Percentiles rank a stretch among this genome's conserved stretches.
phyloP scores from a whole-genome alignment of 2,113 vertebrate species.

The Motacilla alba region DNA sequence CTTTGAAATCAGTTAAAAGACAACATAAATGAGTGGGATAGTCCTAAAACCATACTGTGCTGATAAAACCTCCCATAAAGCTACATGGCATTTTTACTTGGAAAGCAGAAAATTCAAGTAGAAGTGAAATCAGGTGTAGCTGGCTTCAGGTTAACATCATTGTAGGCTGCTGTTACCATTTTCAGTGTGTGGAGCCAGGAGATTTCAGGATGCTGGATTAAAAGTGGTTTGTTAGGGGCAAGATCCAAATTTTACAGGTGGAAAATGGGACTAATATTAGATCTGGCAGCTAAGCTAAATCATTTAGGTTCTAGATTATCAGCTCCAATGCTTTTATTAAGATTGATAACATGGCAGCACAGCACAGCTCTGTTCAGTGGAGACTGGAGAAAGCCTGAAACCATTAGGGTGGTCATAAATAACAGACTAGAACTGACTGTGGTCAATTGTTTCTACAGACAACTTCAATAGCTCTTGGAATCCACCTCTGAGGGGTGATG shows the following conservation, averaged over 20 bases:
- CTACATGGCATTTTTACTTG: background rate
- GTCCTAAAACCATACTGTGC: background rate
- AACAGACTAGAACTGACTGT: background rate
- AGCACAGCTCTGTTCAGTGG: background rate
- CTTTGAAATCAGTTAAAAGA: background rate
- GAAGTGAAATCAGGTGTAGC: background rate
- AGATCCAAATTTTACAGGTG: background rate
- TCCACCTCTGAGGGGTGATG: background rate
- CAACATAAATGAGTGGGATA: background rate
- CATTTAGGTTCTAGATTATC: slow-evolving; percentile 3
- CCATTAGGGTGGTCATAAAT: background rate
- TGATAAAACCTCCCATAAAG: background rate
- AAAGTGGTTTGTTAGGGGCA: background rate
- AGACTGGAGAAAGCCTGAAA: background rate
- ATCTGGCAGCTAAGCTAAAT: background rate
- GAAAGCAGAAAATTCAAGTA: background rate
- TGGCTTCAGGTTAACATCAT: background rate
- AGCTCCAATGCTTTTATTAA: slow-evolving; percentile 15
- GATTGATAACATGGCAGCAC: background rate
- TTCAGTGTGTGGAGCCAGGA: background rate
- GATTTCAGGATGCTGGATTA: background rate
- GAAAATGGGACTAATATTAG: background rate
- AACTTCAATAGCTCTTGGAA: background rate
- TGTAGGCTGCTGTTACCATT: background rate
- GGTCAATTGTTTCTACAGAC: background rate